phyloP scores from a whole-genome alignment of 2,797 vertebrate species.

The Helostoma temminkii region DNA sequence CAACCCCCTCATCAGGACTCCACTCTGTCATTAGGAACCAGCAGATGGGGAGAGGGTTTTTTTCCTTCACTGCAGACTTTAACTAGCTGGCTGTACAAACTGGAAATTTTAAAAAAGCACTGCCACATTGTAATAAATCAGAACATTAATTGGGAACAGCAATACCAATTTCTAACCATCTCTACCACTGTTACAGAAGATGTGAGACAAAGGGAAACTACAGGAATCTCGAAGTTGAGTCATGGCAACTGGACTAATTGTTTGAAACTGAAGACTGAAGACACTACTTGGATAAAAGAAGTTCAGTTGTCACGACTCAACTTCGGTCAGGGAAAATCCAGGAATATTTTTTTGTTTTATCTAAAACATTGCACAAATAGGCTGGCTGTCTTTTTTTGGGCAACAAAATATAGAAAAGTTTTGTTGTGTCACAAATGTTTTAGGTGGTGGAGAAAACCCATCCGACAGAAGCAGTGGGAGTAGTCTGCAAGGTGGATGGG shows the following conservation, averaged over 20 bases:
- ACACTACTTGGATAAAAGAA: no score
- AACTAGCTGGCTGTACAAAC: conserved; percentile 35
- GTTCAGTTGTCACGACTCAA: no score
- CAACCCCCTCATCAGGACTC: conserved; percentile 75
- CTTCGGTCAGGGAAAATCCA: no score
- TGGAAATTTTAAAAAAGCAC: conserved; percentile 10
- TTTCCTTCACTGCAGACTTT: conserved; percentile 53
- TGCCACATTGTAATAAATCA: background rate
- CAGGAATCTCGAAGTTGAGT: no score
- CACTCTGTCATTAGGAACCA: conserved; percentile 81
- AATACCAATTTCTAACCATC: no score
- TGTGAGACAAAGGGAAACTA: no score
- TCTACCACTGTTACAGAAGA: no score
- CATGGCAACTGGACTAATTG: no score
- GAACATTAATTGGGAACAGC: background rate
- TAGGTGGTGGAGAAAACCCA: conserved; percentile 99
- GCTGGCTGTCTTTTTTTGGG: no score
- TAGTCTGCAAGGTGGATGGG: conserved; percentile 94
- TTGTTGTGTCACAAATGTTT: conserved; percentile 6
- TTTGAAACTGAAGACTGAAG: no score
- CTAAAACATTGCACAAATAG: no score
- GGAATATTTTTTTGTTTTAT: no score
- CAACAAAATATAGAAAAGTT: background rate
- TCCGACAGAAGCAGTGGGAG: conserved; percentile 95
- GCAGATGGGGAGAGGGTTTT: conserved; percentile 68